Evolutionary conservation across 2,888 invertebrate genomes (phyloP).

Genomic region (Pristionchus maxplancki): DNA sequence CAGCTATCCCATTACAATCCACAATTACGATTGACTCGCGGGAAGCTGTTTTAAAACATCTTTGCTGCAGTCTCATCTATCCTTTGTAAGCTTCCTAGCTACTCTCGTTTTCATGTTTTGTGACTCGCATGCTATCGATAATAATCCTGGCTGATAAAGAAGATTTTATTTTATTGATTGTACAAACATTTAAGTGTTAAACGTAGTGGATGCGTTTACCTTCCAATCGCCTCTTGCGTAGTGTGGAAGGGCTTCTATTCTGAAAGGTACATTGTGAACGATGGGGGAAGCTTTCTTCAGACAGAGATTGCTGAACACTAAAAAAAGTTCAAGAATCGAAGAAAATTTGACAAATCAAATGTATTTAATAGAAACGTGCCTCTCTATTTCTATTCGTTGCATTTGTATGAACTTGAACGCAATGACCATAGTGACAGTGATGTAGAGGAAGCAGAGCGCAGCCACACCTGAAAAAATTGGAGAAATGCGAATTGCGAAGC

Average conservation of each 20-base stretch:
- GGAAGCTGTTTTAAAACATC: not conserved
- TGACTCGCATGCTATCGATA: not conserved
- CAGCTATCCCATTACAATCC: too few relatives aligned
- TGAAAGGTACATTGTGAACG: not conserved
- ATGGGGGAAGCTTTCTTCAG: not conserved
- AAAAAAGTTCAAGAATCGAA: too few relatives aligned
- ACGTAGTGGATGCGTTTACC: not conserved
- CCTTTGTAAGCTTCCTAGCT: not conserved
- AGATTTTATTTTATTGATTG: not conserved
- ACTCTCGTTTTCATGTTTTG: not conserved
- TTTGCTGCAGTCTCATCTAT: not conserved
- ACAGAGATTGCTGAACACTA: too few relatives aligned
- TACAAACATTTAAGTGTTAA: not conserved
- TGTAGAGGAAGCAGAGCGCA: not conserved
- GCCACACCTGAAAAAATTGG: not conserved
- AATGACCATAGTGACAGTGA: not conserved
- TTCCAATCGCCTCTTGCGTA: not conserved
- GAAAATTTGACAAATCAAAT: too few relatives aligned
- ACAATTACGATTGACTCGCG: not conserved
- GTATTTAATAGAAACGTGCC: not conserved
- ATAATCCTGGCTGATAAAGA: conserved; percentile 32
- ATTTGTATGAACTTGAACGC: not conserved
- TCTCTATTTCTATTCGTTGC: not conserved
- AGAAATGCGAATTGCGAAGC: not conserved
- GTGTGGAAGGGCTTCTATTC: not conserved